Base-by-base conservation (phyloP, 1,140 invertebrate genomes). In the Drosophila rhopaloa region DNA sequence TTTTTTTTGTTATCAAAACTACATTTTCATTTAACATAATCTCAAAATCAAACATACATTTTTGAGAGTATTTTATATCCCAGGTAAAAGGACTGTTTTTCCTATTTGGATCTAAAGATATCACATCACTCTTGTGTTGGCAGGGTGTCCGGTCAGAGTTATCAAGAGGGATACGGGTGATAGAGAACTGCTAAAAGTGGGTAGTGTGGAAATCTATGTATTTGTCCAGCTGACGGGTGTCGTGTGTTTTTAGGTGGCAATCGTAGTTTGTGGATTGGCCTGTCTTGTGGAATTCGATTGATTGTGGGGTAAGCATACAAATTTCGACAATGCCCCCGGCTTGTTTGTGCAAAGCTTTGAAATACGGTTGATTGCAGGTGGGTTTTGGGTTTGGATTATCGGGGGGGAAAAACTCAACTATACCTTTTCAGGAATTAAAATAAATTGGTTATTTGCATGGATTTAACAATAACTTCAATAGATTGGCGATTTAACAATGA, bases 171-270 rank as follows among this genome's bases (percentile, higher is more conserved):
- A 63, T 44, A 44, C 10, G 4, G 29, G 1, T 10, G 55, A 63
- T 63, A 50, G 37, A 24, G 55, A 66, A 7, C 29, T 7, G 8
- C 29, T 32, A 32, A 8, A 8, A 6, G 29, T 32, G 29, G 29
- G 8, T 6, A 32, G 29, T 32, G 29, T 32, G 29, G 29, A 32
- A 57, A 61, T 68, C 14, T 60, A 38, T 11, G 19, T 65, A 56
- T 82, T 82, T 82, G 76, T 62, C 56, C 80, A 84, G 80, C 80
- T 82, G 80, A 68, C 19, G 29, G 35, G 24, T 35, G 24, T 29
- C 11, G 9, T 53, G 14, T 55, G 19, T 54, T 47, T 66, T 67
- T 47, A 24, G 63, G 41, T 56, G 66, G 47, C 63, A 71, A 57
- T 67, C 44, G 66, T 71, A 35, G 63, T 48, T 57, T n/a, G 32